phyloP scores from a whole-genome alignment of 2,797 vertebrate species.

The Ceryle rudis region DNA sequence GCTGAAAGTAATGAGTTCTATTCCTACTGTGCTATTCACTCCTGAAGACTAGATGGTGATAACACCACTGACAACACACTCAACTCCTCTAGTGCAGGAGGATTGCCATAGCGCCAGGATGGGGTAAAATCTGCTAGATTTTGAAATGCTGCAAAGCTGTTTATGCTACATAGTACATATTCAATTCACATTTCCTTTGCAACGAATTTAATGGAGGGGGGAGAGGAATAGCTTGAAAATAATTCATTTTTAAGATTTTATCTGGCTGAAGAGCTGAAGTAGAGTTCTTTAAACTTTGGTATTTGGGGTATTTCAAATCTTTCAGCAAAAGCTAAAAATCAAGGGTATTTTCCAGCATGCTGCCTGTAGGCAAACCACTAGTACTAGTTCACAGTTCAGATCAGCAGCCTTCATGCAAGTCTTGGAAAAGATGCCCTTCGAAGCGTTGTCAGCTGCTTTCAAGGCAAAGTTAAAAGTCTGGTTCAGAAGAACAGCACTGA shows the following conservation, averaged over 20 bases:
- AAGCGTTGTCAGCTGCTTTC: neutral
- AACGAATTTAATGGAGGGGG: accelerated
- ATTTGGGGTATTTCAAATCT: neutral
- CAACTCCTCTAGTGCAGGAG: neutral
- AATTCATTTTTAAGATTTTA: neutral
- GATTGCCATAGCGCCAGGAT: neutral
- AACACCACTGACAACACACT: neutral
- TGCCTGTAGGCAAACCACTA: neutral
- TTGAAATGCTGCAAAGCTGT: neutral
- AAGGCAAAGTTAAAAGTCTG: neutral
- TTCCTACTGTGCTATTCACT: neutral
- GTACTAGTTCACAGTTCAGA: neutral
- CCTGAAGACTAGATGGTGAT: neutral
- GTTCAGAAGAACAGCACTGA: neutral
- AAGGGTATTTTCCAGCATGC: neutral
- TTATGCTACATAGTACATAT: accelerated
- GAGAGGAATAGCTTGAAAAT: neutral
- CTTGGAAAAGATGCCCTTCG: neutral
- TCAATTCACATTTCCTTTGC: neutral
- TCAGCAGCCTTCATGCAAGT: neutral
- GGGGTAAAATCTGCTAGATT: neutral
- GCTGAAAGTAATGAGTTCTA: neutral
- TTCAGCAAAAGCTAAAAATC: neutral
- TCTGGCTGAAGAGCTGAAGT: neutral
- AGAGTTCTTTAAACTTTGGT: neutral